A percentile compares a stretch with the other conserved stretches of the same genome.
Evolutionary conservation across 92 coral and sea anemone species (phyloP).

Genomic region (Parazoanthus swiftii): DNA sequence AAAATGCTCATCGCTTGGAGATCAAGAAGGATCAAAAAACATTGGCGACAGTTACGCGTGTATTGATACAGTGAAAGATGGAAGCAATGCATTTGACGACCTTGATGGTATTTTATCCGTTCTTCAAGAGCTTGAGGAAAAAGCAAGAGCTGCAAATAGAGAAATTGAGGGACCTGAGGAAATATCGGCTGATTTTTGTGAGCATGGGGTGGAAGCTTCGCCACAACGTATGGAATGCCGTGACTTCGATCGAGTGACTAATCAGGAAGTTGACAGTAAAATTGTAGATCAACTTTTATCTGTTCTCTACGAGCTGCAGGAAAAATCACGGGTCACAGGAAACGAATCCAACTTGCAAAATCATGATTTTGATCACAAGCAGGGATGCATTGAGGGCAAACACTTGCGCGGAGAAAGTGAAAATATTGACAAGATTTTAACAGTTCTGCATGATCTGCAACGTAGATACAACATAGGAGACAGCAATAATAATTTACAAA

Average conservation of each 20-base stretch:
- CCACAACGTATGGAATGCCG: conserved; percentile 3
- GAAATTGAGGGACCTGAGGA: background rate
- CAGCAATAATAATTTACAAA: background rate
- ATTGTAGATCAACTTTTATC: background rate
- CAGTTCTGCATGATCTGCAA: conserved; percentile 26
- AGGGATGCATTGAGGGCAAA: conserved; percentile 7
- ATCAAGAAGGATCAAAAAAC: background rate
- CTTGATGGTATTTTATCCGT: conserved; percentile 27
- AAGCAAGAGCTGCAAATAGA: background rate
- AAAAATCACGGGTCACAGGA: background rate
- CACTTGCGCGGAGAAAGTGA: background rate
- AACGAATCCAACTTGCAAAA: background rate
- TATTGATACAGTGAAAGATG: background rate
- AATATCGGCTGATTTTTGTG: background rate
- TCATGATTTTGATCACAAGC: background rate
- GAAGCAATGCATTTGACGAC: conserved; percentile 15
- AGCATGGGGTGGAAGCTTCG: background rate
- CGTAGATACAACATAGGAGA: background rate
- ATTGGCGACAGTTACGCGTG: background rate
- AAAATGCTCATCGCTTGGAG: conserved; percentile 1
- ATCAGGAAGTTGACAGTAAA: background rate
- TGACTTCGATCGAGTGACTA: background rate
- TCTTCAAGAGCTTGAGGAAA: conserved; percentile 23
- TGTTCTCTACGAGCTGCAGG: conserved; percentile 12
- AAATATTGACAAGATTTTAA: conserved; percentile 23